Conservation (phyloP, 2,113 vertebrate species). For the Lampris incognitus region DNA sequence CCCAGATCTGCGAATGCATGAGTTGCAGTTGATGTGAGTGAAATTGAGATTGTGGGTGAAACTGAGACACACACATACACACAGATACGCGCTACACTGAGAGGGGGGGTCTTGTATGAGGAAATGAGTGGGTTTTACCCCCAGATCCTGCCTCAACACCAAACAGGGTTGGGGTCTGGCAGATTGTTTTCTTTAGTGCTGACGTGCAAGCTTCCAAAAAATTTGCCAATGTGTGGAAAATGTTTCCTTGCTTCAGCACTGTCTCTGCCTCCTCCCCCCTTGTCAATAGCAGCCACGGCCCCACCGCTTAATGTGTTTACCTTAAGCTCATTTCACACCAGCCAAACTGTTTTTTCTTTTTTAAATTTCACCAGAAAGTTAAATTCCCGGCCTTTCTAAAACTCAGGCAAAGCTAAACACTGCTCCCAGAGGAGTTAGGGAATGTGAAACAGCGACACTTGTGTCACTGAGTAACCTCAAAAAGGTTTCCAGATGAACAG, state of each 20-base stretch:
- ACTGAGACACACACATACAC: constrained; percentile 28
- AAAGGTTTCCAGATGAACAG: constrained; percentile 24
- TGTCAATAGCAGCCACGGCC: constrained; percentile 50
- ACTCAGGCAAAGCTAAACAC: constrained; percentile 65
- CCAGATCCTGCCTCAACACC: constrained; percentile 47
- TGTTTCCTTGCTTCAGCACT: constrained; percentile 53
- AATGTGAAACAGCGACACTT: constrained; percentile 56
- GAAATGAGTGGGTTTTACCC: constrained; percentile 65
- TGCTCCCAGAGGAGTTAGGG: constrained; percentile 53
- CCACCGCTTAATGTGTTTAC: constrained; percentile 68
- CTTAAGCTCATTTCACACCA: constrained; percentile 62
- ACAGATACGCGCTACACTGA: constrained; percentile 9
- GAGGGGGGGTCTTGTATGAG: constrained; percentile 35
- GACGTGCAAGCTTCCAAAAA: constrained; percentile 72
- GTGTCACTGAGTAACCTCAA: constrained; percentile 37
- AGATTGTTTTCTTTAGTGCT: constrained; percentile 73
- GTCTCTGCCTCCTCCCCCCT: constrained; percentile 43
- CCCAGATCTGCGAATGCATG: constrained; percentile 37
- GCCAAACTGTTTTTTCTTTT: constrained; percentile 39
- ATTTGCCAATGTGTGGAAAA: constrained; percentile 66
- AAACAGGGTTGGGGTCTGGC: constrained; percentile 47
- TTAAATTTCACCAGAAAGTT: constrained; percentile 54
- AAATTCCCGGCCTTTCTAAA: constrained; percentile 54
- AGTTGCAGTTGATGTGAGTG: constrained; percentile 60
- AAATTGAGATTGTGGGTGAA: constrained; percentile 39